These are phyloP conservation scores for Cheilosia grossa DNA, from an alignment of 2,888 invertebrate species.

Conservation along the genomic window DNA sequence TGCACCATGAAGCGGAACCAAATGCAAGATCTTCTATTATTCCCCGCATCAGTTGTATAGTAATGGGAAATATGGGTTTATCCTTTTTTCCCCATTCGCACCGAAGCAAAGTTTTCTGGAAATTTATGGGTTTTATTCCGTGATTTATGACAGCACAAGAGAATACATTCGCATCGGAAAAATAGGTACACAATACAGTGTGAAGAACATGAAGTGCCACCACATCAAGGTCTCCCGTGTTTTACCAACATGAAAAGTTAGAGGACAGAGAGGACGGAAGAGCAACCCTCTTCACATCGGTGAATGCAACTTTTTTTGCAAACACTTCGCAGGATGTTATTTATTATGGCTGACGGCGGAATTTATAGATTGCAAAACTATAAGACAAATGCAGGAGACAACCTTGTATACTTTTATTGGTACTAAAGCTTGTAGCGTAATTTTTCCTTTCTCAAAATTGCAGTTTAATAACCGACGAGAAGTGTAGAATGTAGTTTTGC, in stretches of 20 bases:
- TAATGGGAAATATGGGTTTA: constrained; percentile 72
- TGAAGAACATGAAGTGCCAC: constrained; percentile 73
- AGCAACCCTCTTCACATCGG: constrained; percentile 36
- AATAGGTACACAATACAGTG: constrained; percentile 72
- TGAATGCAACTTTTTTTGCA: constrained; percentile 62
- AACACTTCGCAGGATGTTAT: constrained; percentile 69
- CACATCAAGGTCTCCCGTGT: constrained; percentile 61
- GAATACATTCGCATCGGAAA: constrained; percentile 70
- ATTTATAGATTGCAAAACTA: constrained; percentile 73
- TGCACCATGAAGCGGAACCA: constrained; percentile 37
- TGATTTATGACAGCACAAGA: constrained; percentile 74
- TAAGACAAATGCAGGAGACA: constrained; percentile 70
- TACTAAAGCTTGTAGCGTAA: constrained; percentile 19
- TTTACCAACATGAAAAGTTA: constrained; percentile 62
- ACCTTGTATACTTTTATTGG: constrained; percentile 63
- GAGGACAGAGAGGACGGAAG: constrained; percentile 32
- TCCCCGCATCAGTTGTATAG: constrained; percentile 62
- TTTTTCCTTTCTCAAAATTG: background rate
- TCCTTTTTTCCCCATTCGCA: constrained; percentile 58
- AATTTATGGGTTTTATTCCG: constrained; percentile 73
- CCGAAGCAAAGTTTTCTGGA: constrained; percentile 56
- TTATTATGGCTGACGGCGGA: constrained; percentile 72
- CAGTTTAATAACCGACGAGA: too few species aligned
- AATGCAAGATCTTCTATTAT: constrained; percentile 63
- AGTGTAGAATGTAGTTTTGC: background rate